Evolutionary conservation across 53 echinoderm and acorn worm species (phyloP).

Genomic region (Paracentrotus lividus): DNA sequence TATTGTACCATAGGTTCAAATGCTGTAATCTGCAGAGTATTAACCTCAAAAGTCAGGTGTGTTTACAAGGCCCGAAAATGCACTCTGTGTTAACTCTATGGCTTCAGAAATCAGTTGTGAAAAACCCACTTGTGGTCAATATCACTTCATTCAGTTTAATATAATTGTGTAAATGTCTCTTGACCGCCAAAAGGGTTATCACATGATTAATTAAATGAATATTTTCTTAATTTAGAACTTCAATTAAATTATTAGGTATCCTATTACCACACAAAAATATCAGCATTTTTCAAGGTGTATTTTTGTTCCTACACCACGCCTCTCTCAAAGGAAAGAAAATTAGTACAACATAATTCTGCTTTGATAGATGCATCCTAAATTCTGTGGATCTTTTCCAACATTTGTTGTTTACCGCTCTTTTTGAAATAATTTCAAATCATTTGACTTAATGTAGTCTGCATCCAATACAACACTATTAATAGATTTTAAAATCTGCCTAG

Average conservation of each 20-base stretch:
- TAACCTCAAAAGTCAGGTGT: conserved; percentile 14
- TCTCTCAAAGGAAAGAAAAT: neutral
- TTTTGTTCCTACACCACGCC: neutral
- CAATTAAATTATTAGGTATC: too few species aligned
- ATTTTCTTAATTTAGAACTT: too few species aligned
- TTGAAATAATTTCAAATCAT: neutral
- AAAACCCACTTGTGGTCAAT: neutral
- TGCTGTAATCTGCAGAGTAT: conserved; percentile 11
- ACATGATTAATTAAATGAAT: too few species aligned
- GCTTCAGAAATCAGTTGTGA: neutral
- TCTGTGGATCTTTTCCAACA: neutral
- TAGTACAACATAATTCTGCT: neutral
- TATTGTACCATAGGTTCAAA: conserved; percentile 21
- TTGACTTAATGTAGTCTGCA: neutral
- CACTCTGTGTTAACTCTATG: neutral
- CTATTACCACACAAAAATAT: too few species aligned
- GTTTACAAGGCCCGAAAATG: neutral
- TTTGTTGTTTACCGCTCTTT: too few species aligned
- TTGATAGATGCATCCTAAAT: neutral
- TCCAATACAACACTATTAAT: neutral
- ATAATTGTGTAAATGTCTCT: too few species aligned
- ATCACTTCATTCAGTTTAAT: too few species aligned
- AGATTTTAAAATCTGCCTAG: neutral
- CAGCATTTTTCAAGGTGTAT: neutral
- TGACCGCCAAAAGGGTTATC: too few species aligned